Evolutionary conservation across 2,888 invertebrate species (phyloP).

Genomic region (Tuberolachnus salignus): DNA sequence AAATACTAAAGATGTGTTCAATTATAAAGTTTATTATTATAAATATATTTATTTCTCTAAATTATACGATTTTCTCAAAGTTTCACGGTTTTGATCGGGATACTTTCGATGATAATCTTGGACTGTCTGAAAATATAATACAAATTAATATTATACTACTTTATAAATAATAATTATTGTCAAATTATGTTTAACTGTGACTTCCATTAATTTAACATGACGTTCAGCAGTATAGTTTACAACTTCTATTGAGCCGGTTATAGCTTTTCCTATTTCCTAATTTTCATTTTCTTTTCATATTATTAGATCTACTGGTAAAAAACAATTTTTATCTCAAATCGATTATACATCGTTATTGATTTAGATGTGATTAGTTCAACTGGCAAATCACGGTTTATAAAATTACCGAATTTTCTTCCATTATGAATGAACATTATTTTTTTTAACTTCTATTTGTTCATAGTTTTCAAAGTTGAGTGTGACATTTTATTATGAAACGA

Average conservation of each 20-base stretch:
- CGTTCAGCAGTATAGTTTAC: background rate
- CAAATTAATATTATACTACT: background rate
- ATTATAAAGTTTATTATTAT: no score
- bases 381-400: background rate
- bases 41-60: constrained; percentile 48
- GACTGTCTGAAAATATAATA: background rate
- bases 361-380: background rate
- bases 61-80: background rate
- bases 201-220: background rate
- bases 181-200: background rate
- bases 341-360: background rate
- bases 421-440: background rate
- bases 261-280: background rate
- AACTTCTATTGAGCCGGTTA: background rate
- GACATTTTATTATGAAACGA: no score
- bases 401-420: constrained; percentile 1
- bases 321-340: background rate
- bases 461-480: background rate
- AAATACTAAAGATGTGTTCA: no score
- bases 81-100: background rate
- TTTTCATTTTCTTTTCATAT: background rate
- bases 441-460: background rate
- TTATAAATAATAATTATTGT: background rate
- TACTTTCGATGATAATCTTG: background rate
- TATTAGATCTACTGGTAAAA: background rate